Conservation (phyloP, 2,113 vertebrate genomes). For the Ondatra zibethicus region DNA sequence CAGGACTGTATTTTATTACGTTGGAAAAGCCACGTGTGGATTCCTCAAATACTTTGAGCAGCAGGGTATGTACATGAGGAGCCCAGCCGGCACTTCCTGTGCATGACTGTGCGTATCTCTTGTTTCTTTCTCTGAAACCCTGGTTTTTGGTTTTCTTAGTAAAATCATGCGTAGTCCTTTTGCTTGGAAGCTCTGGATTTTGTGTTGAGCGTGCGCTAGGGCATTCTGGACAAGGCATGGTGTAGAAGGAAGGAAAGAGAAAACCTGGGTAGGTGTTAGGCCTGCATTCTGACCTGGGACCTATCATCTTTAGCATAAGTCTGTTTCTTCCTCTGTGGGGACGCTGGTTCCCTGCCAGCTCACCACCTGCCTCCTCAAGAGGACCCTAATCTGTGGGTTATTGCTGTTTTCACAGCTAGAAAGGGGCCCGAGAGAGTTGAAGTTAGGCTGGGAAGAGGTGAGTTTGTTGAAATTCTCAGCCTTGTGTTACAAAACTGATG, state of each 20-base stretch:
- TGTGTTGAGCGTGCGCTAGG: neutral
- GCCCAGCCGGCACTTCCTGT: neutral
- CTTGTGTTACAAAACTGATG: conserved; percentile 55
- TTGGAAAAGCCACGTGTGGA: neutral
- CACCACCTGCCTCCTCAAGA: neutral
- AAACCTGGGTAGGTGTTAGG: neutral
- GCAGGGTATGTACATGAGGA: neutral
- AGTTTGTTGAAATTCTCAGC: conserved; percentile 59
- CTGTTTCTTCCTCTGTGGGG: neutral
- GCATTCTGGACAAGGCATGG: neutral
- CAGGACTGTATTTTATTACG: neutral
- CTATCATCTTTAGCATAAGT: neutral
- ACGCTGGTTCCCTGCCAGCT: neutral
- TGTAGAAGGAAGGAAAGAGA: neutral
- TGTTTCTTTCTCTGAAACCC: neutral
- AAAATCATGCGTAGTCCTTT: neutral
- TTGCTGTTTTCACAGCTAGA: neutral
- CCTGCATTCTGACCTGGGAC: neutral
- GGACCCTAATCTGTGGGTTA: neutral
- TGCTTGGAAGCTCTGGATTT: neutral
- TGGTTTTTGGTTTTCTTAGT: neutral
- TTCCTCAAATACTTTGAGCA: neutral
- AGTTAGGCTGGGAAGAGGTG: neutral
- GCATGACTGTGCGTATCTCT: neutral
- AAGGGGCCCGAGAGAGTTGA: conserved; percentile 15